A percentile compares a stretch with the other conserved stretches of the same genome.
phyloP scores from a whole-genome alignment of 2,797 vertebrate species.

The Phaenicophaeus curvirostris region DNA sequence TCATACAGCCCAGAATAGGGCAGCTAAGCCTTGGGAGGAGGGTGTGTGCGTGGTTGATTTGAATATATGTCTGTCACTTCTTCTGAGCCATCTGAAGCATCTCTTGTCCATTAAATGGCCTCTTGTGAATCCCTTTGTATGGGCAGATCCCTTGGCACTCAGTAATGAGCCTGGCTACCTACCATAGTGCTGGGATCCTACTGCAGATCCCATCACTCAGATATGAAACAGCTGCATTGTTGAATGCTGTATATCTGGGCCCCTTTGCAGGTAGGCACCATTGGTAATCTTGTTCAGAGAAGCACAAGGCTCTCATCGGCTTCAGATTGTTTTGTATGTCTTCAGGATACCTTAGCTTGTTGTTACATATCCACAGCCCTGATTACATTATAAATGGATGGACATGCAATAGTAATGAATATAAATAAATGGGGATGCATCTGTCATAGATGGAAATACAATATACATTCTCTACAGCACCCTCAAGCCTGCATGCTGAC shows the following conservation, averaged over 20 bases:
- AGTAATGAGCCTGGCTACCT: not conserved
- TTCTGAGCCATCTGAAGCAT: not conserved
- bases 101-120: not conserved
- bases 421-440: not conserved
- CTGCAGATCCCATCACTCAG: not conserved
- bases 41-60: not conserved
- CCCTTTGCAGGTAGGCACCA: not conserved
- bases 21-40: not conserved
- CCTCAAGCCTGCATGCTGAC: not conserved
- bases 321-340: not conserved
- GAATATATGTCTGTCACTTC: not conserved
- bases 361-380: not conserved
- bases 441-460: not conserved
- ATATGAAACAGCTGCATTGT: not conserved
- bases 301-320: not conserved
- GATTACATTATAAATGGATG: not conserved
- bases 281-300: not conserved
- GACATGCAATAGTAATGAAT: not conserved
- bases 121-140: not conserved
- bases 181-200: not conserved
- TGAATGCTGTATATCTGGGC: not conserved
- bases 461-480: not conserved
- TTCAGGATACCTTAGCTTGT: not conserved
- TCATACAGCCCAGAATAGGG: not conserved
- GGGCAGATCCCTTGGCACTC: not conserved